Percentiles rank a stretch among this genome's conserved stretches.
Conservation (phyloP, 2,888 invertebrate genomes). For the Omphaloscelis lunosa region DNA sequence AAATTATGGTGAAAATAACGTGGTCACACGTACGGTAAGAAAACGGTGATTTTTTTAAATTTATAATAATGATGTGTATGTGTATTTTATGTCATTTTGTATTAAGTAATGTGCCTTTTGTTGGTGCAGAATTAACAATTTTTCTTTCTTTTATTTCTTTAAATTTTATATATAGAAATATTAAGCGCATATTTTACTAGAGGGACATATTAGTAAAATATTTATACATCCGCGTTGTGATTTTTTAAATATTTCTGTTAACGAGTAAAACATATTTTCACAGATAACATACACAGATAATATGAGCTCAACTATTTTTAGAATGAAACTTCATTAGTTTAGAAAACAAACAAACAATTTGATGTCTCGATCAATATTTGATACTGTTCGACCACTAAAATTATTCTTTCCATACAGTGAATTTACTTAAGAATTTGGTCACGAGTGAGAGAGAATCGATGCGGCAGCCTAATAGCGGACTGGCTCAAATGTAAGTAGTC, state of each 20-base stretch:
- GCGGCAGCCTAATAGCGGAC: conserved; percentile 28
- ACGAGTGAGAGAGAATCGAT: conserved; percentile 38
- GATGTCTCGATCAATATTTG: neutral
- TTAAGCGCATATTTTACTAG: neutral
- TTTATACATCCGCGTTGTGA: neutral
- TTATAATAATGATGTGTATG: neutral
- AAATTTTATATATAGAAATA: too few species aligned
- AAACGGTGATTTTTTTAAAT: neutral
- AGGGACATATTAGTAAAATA: neutral
- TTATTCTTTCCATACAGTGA: conserved; percentile 22
- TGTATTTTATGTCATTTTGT: too few species aligned
- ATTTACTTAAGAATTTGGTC: conserved; percentile 46
- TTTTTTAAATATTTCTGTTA: neutral
- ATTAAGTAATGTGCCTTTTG: too few species aligned
- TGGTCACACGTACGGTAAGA: too few species aligned
- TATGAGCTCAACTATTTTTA: neutral
- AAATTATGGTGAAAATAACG: neutral
- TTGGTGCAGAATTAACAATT: too few species aligned
- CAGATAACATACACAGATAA: too few species aligned
- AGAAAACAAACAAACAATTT: conserved; percentile 11
- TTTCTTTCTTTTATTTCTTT: too few species aligned
- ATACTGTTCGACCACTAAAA: neutral
- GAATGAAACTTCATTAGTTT: neutral
- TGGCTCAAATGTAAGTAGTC: conserved; percentile 2
- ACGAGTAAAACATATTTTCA: neutral